These are phyloP conservation scores for Cheilosia soror DNA, from an alignment of 2,888 invertebrate genomes.

Conservation along the genomic window DNA sequence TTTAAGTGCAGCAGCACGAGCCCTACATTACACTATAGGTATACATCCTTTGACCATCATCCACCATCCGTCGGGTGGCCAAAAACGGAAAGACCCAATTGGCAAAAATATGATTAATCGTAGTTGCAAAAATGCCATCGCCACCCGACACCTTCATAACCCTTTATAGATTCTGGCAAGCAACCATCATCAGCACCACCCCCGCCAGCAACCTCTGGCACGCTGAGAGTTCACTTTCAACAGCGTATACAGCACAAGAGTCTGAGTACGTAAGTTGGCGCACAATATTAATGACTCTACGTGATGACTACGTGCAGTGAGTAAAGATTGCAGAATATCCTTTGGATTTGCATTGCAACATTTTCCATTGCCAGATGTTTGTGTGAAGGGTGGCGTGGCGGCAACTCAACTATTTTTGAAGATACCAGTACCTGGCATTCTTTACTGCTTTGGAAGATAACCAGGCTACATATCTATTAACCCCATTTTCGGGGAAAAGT, in stretches of 20 bases:
- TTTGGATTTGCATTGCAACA: conserved; percentile 68
- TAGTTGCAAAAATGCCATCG: conserved; percentile 75
- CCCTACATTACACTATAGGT: conserved; percentile 23
- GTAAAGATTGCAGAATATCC: conserved; percentile 21
- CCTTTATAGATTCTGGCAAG: conserved; percentile 55
- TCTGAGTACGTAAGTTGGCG: conserved; percentile 49
- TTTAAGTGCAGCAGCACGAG: conserved; percentile 35
- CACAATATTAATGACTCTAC: conserved; percentile 74
- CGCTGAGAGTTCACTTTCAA: conserved; percentile 50
- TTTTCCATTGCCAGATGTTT: conserved; percentile 62
- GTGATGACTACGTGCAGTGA: conserved; percentile 57
- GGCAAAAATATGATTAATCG: conserved; percentile 82
- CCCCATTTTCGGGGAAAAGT: conserved; percentile 32
- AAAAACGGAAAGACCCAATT: conserved; percentile 80
- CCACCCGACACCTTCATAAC: conserved; percentile 61
- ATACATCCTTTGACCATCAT: conserved; percentile 24
- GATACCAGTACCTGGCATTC: conserved; percentile 57
- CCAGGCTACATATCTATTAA: conserved; percentile 51
- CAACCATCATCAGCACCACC: conserved; percentile 11
- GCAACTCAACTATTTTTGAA: conserved; percentile 36
- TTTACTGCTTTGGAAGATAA: conserved; percentile 49
- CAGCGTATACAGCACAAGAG: conserved; percentile 7
- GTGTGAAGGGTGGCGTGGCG: background rate
- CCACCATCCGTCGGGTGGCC: conserved; percentile 37
- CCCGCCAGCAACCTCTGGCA: background rate